phyloP scores from a whole-genome alignment of 2,113 vertebrate genomes.

The Danionella cerebrum region DNA sequence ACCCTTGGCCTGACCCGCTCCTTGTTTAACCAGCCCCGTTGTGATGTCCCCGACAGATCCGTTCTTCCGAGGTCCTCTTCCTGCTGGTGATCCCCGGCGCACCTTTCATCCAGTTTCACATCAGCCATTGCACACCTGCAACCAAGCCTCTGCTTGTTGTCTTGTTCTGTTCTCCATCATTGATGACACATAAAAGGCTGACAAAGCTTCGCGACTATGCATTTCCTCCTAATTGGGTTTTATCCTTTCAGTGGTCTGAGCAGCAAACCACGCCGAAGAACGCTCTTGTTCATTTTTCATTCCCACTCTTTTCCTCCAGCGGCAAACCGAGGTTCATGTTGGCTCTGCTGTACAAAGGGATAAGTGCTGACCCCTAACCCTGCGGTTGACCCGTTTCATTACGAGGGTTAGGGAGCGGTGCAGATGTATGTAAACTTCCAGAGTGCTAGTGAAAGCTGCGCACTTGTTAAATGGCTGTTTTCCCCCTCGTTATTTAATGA shows the following conservation, averaged over 20 bases:
- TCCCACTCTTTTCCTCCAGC: constrained; percentile 47
- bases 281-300: constrained; percentile 60
- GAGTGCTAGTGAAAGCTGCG: constrained; percentile 58
- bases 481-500: constrained; percentile 46
- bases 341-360: constrained; percentile 58
- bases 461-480: constrained; percentile 62
- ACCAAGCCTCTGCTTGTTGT: constrained; percentile 52
- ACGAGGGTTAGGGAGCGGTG: constrained; percentile 60
- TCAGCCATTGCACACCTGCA: constrained; percentile 60
- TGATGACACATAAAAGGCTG: constrained; percentile 51
- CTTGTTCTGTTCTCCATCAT: constrained; percentile 48
- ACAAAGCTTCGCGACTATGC: constrained; percentile 59
- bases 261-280: constrained; percentile 53
- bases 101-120: constrained; percentile 43
- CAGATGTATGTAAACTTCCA: constrained; percentile 71
- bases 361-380: constrained; percentile 62
- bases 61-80: constrained; percentile 57
- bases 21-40: constrained; percentile 54
- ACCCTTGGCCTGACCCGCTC: constrained; percentile 46
- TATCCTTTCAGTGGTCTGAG: constrained; percentile 54
- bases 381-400: constrained; percentile 60
- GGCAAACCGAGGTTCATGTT: constrained; percentile 56
- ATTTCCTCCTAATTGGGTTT: constrained; percentile 62
- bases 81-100: constrained; percentile 42
- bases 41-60: constrained; percentile 59